Evolutionary conservation across 2,113 vertebrate genomes (phyloP).

Genomic region (Heloderma charlesbogerti): DNA sequence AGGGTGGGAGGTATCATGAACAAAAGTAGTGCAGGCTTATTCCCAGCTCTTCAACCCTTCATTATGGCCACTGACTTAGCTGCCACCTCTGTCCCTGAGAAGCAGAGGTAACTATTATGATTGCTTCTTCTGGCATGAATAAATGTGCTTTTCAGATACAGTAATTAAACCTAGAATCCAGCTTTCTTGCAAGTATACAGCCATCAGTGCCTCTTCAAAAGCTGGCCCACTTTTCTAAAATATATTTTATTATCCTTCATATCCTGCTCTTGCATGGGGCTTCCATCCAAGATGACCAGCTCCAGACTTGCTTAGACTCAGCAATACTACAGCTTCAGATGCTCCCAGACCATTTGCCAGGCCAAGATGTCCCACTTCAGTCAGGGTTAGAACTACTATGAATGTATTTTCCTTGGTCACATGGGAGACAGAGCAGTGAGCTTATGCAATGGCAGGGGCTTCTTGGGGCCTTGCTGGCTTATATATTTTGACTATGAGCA

Average conservation of each 20-base stretch:
- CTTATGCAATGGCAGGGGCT: background rate
- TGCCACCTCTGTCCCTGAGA: background rate
- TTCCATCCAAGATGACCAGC: too few relatives aligned
- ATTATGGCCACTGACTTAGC: background rate
- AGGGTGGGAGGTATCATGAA: background rate
- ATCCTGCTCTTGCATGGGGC: background rate
- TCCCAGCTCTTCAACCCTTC: background rate
- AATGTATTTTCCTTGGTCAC: background rate
- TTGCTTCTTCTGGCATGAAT: background rate
- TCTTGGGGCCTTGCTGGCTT: background rate
- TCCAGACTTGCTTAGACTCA: background rate
- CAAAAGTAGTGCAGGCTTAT: background rate
- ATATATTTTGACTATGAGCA: background rate
- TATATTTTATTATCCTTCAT: background rate
- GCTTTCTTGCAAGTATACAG: background rate
- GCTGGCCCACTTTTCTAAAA: background rate
- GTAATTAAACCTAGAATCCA: background rate
- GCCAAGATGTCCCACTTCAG: background rate
- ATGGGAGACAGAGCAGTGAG: background rate
- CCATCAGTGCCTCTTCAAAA: background rate
- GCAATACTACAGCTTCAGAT: background rate
- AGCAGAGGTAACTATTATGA: background rate
- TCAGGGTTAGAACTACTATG: background rate
- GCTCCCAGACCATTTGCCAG: background rate
- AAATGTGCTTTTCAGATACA: background rate